Base-by-base conservation (phyloP, 1,140 invertebrate species). In the Achroia grisella region DNA sequence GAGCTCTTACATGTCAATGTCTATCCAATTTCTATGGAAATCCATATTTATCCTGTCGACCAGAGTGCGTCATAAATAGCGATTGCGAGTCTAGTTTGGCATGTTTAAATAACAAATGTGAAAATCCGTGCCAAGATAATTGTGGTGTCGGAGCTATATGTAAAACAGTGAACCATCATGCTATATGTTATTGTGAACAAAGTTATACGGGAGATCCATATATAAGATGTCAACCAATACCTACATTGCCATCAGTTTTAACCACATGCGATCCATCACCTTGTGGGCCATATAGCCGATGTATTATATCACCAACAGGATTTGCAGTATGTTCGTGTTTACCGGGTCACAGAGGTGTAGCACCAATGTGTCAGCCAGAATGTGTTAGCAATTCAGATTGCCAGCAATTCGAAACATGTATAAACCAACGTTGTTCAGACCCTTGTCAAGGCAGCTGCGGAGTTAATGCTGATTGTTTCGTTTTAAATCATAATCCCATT, bases 401-500 rank as follows among this genome's bases (percentile, higher is more conserved):
- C 73, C 80, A 89, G 9, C 91, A 93, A 75, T 92, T 88, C 14
- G 89, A 92, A 69, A 91, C 93, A 36, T 95, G 93, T 61, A 87
- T 94, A 11, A 94, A 94, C 71, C 90, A 93, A 64, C 91, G 90
- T 78, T 95, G 94, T 78, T 81, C 89, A 0, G 91, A 95, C 78
- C 93, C 93, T 11, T 95, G 93, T 57, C 89, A 89, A 13, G 92
- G 92, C 8, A 92, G 91, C 46, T 96, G 94, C 81, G 94, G 93
- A 2, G 69, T 90, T 6, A 89, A 90, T 49, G 92, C 94, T 9
- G 63, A 89, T 11, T 96, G 94, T 72, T 88, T 89, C 13, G 91
- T 93, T 1, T 88, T 94, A 14, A 94, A 95, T 71, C 93, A 95
- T 62, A 94, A 94, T 75, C 93, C 94, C 1, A 91, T 95, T 48